Evolutionary conservation across 2,888 invertebrate genomes (phyloP).

Genomic region (Bedellia somnulentella): DNA sequence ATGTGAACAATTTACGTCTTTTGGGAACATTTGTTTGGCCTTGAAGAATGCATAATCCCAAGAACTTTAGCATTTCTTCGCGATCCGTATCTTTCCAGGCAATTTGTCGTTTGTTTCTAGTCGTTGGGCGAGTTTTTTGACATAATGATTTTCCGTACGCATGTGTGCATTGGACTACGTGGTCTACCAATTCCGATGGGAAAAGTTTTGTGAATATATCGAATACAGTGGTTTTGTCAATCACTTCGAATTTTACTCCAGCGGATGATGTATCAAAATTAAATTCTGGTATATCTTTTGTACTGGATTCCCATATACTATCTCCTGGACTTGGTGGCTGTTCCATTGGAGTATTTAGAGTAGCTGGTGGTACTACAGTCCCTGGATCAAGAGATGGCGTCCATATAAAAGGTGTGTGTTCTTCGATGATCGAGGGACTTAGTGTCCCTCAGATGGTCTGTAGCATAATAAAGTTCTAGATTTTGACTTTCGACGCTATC

Average conservation of each 20-base stretch:
- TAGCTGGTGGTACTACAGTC: too few relatives aligned
- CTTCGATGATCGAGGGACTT: too few relatives aligned
- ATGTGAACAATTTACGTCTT: constrained; percentile 1
- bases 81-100: not conserved
- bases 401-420: too few relatives aligned
- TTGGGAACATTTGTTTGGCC: constrained; percentile 1
- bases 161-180: not conserved
- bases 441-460: too few relatives aligned
- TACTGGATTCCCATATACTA: too few relatives aligned
- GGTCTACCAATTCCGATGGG: not conserved
- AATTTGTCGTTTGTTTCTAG: constrained; percentile 1
- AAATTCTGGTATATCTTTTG: constrained; percentile 1
- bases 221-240: not conserved
- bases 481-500: too few relatives aligned
- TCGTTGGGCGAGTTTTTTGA: constrained; percentile 2
- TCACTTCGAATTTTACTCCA: not conserved
- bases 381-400: too few relatives aligned
- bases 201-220: not conserved
- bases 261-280: not conserved
- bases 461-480: too few relatives aligned
- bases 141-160: constrained; percentile 1
- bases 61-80: constrained; percentile 4
- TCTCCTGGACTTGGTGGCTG: too few relatives aligned
- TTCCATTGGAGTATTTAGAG: too few relatives aligned
- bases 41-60: constrained; percentile 3